Conservation (phyloP, 1,140 invertebrate species). For the Onthophagus taurus region DNA sequence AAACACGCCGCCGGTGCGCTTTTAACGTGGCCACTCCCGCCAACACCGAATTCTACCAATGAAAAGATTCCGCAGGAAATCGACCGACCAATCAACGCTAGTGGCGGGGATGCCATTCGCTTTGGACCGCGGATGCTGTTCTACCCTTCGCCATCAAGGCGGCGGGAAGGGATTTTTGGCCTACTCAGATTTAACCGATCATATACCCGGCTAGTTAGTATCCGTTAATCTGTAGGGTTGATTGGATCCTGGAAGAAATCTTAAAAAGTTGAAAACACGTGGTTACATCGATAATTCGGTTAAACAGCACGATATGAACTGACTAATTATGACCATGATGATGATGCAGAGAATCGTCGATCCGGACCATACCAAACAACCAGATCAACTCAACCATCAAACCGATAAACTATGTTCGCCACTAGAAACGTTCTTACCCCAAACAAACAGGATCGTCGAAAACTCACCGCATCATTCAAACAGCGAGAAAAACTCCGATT, state of each 20-base stretch:
- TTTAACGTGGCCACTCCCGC: slow-evolving; percentile 24
- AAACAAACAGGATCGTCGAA: slow-evolving; percentile 26
- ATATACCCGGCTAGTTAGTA: too few relatives aligned
- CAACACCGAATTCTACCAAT: slow-evolving; percentile 23
- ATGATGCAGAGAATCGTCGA: slow-evolving; percentile 40
- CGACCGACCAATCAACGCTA: slow-evolving; percentile 16
- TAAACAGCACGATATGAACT: neutral
- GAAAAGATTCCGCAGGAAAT: slow-evolving; percentile 4
- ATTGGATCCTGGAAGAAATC: slow-evolving; percentile 9
- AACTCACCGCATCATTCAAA: slow-evolving; percentile 33
- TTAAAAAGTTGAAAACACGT: too few relatives aligned
- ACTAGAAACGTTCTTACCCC: slow-evolving; percentile 10
- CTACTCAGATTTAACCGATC: slow-evolving; percentile 26
- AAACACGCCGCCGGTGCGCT: slow-evolving; percentile 28
- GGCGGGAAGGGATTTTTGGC: slow-evolving; percentile 15
- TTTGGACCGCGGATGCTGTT: slow-evolving; percentile 17
- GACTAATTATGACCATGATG: slow-evolving; percentile 40
- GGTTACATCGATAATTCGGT: too few relatives aligned
- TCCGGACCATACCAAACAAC: slow-evolving; percentile 25
- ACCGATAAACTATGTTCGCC: slow-evolving; percentile 10
- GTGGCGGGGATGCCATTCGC: slow-evolving; percentile 12
- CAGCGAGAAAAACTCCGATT: slow-evolving; percentile 33
- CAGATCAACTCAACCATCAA: slow-evolving; percentile 10
- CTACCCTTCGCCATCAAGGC: slow-evolving; percentile 27
- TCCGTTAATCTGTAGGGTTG: slow-evolving; percentile 20